These are phyloP conservation scores for Drosophila takahashii DNA, from an alignment of 1,140 invertebrate genomes.

Conservation along the genomic window DNA sequence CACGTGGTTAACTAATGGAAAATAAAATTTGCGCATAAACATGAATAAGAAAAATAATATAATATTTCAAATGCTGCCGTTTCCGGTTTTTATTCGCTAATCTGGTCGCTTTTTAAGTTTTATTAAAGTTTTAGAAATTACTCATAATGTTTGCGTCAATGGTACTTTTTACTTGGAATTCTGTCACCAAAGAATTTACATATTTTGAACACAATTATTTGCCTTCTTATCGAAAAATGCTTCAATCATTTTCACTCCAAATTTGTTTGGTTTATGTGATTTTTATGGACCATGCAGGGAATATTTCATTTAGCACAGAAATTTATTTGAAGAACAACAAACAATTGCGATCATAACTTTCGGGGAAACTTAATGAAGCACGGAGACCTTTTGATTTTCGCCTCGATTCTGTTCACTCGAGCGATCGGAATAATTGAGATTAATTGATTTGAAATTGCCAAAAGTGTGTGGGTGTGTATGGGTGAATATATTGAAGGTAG, in stretches of 20 bases:
- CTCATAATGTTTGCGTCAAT: background rate
- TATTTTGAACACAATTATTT: background rate
- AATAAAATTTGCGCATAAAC: constrained; percentile 1
- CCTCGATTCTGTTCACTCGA: constrained; percentile 41
- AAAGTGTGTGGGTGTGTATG: constrained; percentile 1
- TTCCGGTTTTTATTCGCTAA: background rate
- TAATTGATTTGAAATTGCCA: constrained; percentile 56
- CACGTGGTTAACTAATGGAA: constrained; percentile 17
- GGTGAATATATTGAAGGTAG: background rate
- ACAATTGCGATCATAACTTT: constrained; percentile 29
- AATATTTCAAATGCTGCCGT: background rate
- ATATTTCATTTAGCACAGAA: constrained; percentile 29
- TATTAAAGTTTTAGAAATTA: no score
- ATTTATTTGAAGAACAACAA: constrained; percentile 51
- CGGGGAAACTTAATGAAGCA: constrained; percentile 35
- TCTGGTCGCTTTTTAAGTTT: background rate
- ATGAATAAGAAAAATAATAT: constrained; percentile 40
- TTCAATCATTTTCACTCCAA: constrained; percentile 1
- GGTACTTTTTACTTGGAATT: background rate
- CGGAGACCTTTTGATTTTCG: constrained; percentile 25
- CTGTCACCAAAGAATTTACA: background rate
- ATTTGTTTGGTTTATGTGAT: constrained; percentile 34
- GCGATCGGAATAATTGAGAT: constrained; percentile 56
- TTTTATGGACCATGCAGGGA: constrained; percentile 11
- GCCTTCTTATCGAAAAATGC: background rate